Evolutionary conservation across 2,888 invertebrate species (phyloP).

Genomic region (Leptopilina syphax): DNA sequence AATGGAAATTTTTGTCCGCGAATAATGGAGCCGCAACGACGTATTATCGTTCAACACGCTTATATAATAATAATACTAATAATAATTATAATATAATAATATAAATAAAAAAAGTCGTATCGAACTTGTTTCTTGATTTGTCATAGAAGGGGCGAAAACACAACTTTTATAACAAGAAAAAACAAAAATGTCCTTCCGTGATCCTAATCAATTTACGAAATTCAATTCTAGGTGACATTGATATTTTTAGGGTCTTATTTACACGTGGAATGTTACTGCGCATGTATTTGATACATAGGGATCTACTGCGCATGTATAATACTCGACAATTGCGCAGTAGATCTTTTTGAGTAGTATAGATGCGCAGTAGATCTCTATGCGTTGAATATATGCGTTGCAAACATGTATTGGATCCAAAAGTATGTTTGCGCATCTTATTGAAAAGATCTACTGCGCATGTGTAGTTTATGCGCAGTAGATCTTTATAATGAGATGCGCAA

Average conservation of each 20-base stretch:
- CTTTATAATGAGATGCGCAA: too few species aligned
- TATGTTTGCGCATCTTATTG: too few species aligned
- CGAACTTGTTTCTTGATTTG: constrained; percentile 22
- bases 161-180: constrained; percentile 28
- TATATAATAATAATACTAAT: constrained; percentile 41
- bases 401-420: too few species aligned
- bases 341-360: neutral
- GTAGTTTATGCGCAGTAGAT: too few species aligned
- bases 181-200: constrained; percentile 2
- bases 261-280: neutral
- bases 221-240: neutral
- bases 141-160: constrained; percentile 31
- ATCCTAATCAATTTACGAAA: neutral
- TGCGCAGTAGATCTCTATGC: too few species aligned
- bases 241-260: too few species aligned
- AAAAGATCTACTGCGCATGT: too few species aligned
- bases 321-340: neutral
- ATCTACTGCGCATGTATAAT: neutral
- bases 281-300: neutral
- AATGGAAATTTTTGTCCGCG: neutral
- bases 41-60: constrained; percentile 41
- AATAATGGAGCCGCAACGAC: constrained; percentile 24
- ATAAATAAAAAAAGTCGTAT: constrained; percentile 44
- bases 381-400: too few species aligned
- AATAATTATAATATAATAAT: constrained; percentile 19